Evolutionary conservation across 2,888 invertebrate species (phyloP), one percentile per base, ranked within the genome.

Genomic region (Phortica okadai): DNA sequence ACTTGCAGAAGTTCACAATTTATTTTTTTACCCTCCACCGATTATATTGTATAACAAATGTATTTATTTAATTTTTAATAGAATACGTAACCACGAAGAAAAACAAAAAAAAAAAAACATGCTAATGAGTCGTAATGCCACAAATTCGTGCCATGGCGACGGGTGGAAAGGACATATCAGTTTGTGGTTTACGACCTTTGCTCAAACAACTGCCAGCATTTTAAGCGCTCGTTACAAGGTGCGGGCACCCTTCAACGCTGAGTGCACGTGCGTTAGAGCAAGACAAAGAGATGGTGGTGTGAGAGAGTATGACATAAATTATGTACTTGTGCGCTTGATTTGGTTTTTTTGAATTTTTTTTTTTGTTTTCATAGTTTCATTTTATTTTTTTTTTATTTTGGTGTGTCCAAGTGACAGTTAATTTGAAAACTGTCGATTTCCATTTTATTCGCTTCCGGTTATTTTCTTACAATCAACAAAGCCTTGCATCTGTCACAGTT

Each of bases 141-240:
- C 33, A 33, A 33, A 33, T 33, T 33, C 33, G 33, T 33, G 33
- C 33, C 33, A 33, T 33, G 33, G 33, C 33, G 33, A 33, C 33
- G 33, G 33, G 33, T 33, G 33, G 33, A 33, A 33, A 33, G 33
- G 33, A 33, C 33, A 33, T 33, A 33, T 33, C 33, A 33, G 64
- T 64, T 64, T 64, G 64, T 64, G 64, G 64, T 64, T 41, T 64
- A 64, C 64, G 64, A 64, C 33, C 64, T 64, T 64, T 41, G 64
- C 64, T 64, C 41, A 64, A 64, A 64, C 64, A 64, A 64, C 64
- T 64, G 64, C 41, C 41, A 64, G 14, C 64, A 64, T 64, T 64
- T 64, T 33, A 33, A 33, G 33, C 33, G 33, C 33, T 33, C 33
- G 33, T 33, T 33, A 33, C 33, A 33, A 33, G 33, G 33, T 33